Evolutionary conservation across 2,797 vertebrate species (phyloP), one percentile per base, ranked within the genome.

Genomic region (Sebastes oblongus): DNA sequence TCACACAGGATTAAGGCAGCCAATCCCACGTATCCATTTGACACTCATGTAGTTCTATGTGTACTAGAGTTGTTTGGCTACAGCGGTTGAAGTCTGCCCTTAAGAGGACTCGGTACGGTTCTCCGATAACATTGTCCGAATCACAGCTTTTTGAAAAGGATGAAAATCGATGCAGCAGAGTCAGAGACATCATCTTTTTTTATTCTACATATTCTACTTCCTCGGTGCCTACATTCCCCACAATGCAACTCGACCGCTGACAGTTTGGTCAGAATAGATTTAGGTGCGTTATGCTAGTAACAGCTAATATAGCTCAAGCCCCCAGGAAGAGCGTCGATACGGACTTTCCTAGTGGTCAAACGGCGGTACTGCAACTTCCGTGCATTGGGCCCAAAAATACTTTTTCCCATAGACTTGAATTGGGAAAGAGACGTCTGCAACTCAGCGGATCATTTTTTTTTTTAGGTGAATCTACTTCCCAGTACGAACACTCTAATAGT

Each of bases 21-120:
- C 14, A 67, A 27, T 59, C 29, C 52, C 24, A 27, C 13, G 13
- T 34, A 6, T 77, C 22, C 62, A n/a, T 75, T 36, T 72, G 29
- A 77, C 2, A 34, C 22, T 0, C 13, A 1, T 0, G 3, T 66
- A 42, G 72, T 24, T 77, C 61, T 27, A 66, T 67, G 34, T 66
- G 5, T 39, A 13, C 24, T 0, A 0, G 8, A 36, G 65, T 0
- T 70, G 27, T 69, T 60, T 60, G 16, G 18, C n/a, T 16, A 1
- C 55, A 22, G 9, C 25, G 25, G 65, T 66, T 39, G n/a, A 75
- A 29, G 30, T 55, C 18, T 59, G 66, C 8, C n/a, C 20, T 66
- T 22, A 25, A 59, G 13, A 78, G 2, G 2, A 4, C 8, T 52
- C 1, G 36, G 36, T 39, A 13, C 36, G 0, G 12, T 39, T 39